Base-by-base conservation (phyloP, 2,797 vertebrate genomes). In the Tamandua tetradactyla region DNA sequence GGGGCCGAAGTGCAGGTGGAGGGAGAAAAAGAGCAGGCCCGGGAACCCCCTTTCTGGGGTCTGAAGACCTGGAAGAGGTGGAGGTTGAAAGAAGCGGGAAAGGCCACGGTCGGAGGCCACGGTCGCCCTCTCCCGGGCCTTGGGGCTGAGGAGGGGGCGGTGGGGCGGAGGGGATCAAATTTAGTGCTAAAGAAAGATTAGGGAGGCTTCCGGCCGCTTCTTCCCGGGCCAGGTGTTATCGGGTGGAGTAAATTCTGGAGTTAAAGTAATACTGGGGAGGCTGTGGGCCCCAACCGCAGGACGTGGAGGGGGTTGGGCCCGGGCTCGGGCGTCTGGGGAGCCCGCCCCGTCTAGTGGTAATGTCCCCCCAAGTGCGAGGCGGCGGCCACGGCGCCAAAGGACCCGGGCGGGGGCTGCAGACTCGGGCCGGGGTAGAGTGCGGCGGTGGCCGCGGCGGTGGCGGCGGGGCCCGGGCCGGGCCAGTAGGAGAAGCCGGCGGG, bases 401-500 rank as follows among this genome's bases (percentile, higher is more conserved):
- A 97, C 90, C 97, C 97, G 0, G 98, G 96, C 0, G 99, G 98
- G 12, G 99, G 98, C 97, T 99, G 99, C 27, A 99, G 98, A 86
- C 98, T 98, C 0, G 99, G 99, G 94, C 98, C 98, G 0, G 99
- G 99, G 82, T 99, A 99, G 44, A 99, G 98, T 18, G 99, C 98
- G 0, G 99, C 98, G 3, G 99, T 98, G 57, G 99, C 98, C 0
- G 98, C 98, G 97, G 99, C 99, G 9, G 99, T 97, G 98, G 99
- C 99, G 94, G 97, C 96, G 3, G 99, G 97, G 1, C 98, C 97
- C 5, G 99, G 98, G 0, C 99, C 99, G 0, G 99, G 98, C 99
- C 99, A 99, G 97, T 99, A 99, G 59, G 99, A 99, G 98, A 99
- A 99, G 6, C 99, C 98, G 0, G 99, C 98, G 0, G 99, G 99